Base-by-base conservation (phyloP, 2,888 invertebrate genomes). In the Gortyna flavago region DNA sequence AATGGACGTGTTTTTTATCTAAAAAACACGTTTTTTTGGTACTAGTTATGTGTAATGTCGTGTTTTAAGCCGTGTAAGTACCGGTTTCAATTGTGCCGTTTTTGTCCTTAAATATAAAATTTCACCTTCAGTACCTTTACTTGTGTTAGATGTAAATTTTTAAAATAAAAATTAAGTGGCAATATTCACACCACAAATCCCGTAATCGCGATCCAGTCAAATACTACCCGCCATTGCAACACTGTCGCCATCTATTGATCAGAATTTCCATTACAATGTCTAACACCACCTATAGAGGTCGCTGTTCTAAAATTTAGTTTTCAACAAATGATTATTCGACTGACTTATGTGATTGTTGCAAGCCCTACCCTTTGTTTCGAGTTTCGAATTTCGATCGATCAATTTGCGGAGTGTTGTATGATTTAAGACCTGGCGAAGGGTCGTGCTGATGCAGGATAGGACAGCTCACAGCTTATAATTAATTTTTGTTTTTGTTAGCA, bases 361-460 rank as follows among this genome's bases (percentile, higher is more conserved):
- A 71, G 82, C 82, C 71, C 75, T 87, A 85, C 84, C 82, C 84
- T 85, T 87, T 87, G 88, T 87, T 86, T 85, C 85, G 67, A 70
- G 57, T 48, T 83, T 85, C 86, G 79, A 85, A 78, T 72, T 85
- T 86, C 88, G 90, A 90, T 93, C 91, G 92, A 92, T 93, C 91
- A 90, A 90, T 91, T 92, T 88, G 85, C 91, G 86, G 87, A 83
- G 88, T 87, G 87, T 80, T 87, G 88, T 88, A 92, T 94, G 94
- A 95, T 95, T 94, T 94, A 93, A 89, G 83, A 84, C 89, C 89
- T 90, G 93, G 91, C 89, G 94, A 93, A 93, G 94, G 95, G 95
- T 96, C 95, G 95, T 95, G 95, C 85, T 89, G 95, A 95, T 94
- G 83, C 81, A 57, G 88, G 92, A 93, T 92, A 92, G 88, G 85